Base-by-base conservation (phyloP, 2,888 invertebrate genomes). In the Caenorhabditis drosophilae region DNA sequence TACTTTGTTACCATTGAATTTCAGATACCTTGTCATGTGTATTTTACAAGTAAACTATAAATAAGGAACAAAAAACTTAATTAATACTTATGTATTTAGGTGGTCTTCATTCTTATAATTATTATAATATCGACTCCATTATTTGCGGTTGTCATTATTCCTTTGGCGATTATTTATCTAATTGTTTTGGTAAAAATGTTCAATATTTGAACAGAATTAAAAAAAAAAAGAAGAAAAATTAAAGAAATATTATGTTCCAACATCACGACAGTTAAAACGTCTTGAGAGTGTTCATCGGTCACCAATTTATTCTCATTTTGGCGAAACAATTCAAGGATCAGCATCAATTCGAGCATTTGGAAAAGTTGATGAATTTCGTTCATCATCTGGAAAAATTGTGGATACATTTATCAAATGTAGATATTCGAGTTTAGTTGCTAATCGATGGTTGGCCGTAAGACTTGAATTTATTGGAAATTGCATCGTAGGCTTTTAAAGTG, bases 401-500 rank as follows among this genome's bases (percentile, higher is more conserved):
- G 74, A 76, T 41, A 55, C 55, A 1, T 73, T 71, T 41, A 70
- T 73, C 36, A 38, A 69, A 4, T 75, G 70, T 48, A 59, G 69
- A 12, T 79, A 81, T 38, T 63, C 72, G 46, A 78, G 61, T 54
- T 53, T 77, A n/a, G 72, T 78, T 15, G 62, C 82, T 7, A 83
- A 82, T 60, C 68, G 81, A n/a, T 97, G 97, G 97, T 86, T 98
- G 75, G 93, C 94, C 1, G 89, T 97, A 27, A 88, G 96, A 27
- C 87, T 98, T 64, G 97, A 98, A 87, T 92, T 93, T 89, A 90
- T 97, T 58, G 97, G 96, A 73, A 97, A 95, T 86, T 87, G 91
- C 67, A 92, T 97, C 75, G 93, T 96, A 12, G 51, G 66, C 58
- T 23, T 25, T 18, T 27, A 36, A 15, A 36, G n/a, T n/a, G n/a